Evolutionary conservation across 2,888 invertebrate species (phyloP).

Genomic region (Amblyjoppa proteus): DNA sequence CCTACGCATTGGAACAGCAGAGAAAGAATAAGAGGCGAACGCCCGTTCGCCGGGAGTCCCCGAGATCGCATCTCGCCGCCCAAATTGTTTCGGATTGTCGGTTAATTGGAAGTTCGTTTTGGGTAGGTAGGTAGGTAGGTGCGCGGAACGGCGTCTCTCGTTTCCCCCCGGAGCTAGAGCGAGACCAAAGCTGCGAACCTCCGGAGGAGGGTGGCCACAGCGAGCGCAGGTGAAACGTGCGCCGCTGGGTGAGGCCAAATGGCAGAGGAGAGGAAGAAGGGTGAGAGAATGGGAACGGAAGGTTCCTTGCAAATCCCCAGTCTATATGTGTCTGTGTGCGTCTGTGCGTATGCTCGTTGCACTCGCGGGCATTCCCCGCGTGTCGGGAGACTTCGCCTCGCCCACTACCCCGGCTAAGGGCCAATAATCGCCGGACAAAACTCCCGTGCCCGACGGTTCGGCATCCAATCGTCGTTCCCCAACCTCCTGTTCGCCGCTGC

Average conservation of each 20-base stretch:
- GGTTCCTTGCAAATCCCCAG: slow-evolving; percentile 42
- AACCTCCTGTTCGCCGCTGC: neutral
- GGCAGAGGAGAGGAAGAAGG: slow-evolving; percentile 38
- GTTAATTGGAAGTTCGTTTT: slow-evolving; percentile 83
- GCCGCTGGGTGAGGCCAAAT: slow-evolving; percentile 35
- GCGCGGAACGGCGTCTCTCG: slow-evolving; percentile 47
- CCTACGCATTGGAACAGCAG: neutral
- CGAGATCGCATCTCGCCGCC: slow-evolving; percentile 80
- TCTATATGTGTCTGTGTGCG: slow-evolving; percentile 18
- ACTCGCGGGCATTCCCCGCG: slow-evolving; percentile 47
- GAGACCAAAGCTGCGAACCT: neutral
- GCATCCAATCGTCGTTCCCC: slow-evolving; percentile 74
- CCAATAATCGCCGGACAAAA: slow-evolving; percentile 77
- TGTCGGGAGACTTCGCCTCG: slow-evolving; percentile 73
- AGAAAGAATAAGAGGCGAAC: slow-evolving; percentile 7
- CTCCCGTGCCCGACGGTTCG: slow-evolving; percentile 66
- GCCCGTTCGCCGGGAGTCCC: slow-evolving; percentile 70
- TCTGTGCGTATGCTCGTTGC: slow-evolving; percentile 37
- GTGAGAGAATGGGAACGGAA: slow-evolving; percentile 58
- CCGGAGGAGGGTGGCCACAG: slow-evolving; percentile 32
- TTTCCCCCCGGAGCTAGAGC: slow-evolving; percentile 14
- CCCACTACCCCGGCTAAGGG: slow-evolving; percentile 76
- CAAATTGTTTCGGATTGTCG: slow-evolving; percentile 84
- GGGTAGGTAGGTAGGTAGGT: slow-evolving; percentile 65
- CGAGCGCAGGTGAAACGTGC: slow-evolving; percentile 45